Conservation (phyloP, 2,113 vertebrate genomes). For the Morone chrysops region DNA sequence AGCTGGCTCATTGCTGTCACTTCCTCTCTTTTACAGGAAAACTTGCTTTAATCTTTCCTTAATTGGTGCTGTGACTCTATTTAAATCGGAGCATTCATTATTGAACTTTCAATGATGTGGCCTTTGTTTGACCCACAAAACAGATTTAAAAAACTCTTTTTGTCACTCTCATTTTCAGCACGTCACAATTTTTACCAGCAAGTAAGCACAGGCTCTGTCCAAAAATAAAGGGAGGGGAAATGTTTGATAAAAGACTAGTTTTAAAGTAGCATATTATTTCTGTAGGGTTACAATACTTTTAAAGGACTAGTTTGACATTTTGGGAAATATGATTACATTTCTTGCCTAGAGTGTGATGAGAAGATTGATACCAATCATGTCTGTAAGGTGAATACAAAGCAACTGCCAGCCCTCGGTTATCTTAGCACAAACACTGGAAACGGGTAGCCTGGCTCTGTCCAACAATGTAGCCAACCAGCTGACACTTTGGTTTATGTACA, state of each 20-base stretch:
- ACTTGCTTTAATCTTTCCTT: conserved; percentile 21
- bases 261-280: background rate
- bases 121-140: conserved; percentile 49
- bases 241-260: background rate
- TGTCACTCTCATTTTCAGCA: conserved; percentile 35
- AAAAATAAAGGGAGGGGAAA: background rate
- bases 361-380: background rate
- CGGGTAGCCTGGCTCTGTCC: too few relatives aligned
- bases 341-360: background rate
- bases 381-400: background rate
- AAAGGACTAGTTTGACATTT: background rate
- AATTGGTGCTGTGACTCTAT: conserved; percentile 45
- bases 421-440: background rate
- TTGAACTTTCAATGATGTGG: conserved; percentile 36
- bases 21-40: conserved; percentile 57
- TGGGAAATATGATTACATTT: background rate
- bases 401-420: background rate
- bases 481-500: too few relatives aligned
- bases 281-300: background rate
- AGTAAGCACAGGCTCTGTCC: background rate
- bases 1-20: conserved; percentile 42
- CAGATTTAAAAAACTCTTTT: conserved; percentile 39
- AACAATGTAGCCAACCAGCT: background rate
- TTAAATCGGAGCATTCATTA: conserved; percentile 35
- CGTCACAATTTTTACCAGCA: conserved; percentile 26